Base-by-base conservation (phyloP, 2,113 vertebrate species). In the Bos indicus region DNA sequence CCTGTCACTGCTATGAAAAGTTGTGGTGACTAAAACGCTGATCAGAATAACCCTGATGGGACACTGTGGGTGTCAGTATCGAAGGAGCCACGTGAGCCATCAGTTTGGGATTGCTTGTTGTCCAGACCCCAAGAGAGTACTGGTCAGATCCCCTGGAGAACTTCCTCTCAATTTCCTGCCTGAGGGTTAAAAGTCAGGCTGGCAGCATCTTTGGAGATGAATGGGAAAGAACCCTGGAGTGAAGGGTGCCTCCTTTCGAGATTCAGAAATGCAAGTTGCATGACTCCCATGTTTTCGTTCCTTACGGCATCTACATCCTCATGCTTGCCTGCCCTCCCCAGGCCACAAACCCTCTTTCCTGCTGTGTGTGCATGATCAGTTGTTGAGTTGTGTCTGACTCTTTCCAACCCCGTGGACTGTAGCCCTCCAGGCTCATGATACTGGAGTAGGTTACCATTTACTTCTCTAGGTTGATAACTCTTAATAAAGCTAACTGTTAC, bases 231-330 rank as follows among this genome's bases (percentile, higher is more conserved):
- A 67, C 40, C 5, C 57, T 19, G 19, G 7, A 62, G 2, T 6
- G 6, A 19, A 40, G 36, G 17, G 4, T 23, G 12, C 12, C 48
- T 62, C 36, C 62, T 82, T 77, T 33, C 8, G 16, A 54, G 14
- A 57, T 9, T 33, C 81, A 74, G 2, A 17, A 40, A 13, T 7
- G 4, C 54, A 21, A 2, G 17, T 26, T 62, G 1, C 25, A 1
- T 59, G 8, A 33, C 9, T 28, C 48, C 11, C 28, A 6, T 3
- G 21, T 26, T 54, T 85, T 51, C 5, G 4, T 36, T 48, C 23
- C 30, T 80, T 48, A 1, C 0, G 43, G 28, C 52, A 28, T 26
- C 11, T 0, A 0, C 19, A 4, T 46, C 40, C 7, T 84, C 57
- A 7, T 23, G 4, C 52, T 90, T 54, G 57, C 36, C 7, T 10